Conservation (phyloP, 1,140 invertebrate species). For the Euwallacea fornicatus region DNA sequence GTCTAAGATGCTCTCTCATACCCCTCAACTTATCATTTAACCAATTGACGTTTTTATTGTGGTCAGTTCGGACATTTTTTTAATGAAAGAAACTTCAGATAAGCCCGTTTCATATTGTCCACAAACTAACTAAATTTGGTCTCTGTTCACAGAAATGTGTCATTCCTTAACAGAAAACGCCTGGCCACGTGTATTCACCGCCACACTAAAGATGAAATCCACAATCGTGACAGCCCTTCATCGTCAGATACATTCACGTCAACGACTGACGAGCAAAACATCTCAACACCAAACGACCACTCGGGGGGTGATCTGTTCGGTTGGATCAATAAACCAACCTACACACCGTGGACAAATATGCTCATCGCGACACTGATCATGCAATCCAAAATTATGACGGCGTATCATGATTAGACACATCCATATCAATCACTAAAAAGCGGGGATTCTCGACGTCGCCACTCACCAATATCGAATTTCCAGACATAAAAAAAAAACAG, state of each 20-base stretch:
- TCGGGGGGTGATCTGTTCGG: too few relatives aligned
- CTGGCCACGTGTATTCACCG: too few relatives aligned
- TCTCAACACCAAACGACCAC: not conserved
- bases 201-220: too few relatives aligned
- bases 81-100: not conserved
- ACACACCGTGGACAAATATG: not conserved
- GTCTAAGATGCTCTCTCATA: not conserved
- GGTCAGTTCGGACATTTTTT: not conserved
- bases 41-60: not conserved
- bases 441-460: not conserved
- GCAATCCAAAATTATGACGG: not conserved
- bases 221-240: too few relatives aligned
- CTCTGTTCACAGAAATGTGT: not conserved
- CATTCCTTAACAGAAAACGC: not conserved
- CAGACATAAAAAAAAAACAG: too few relatives aligned
- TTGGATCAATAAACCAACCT: not conserved
- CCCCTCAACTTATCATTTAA: not conserved
- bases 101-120: not conserved
- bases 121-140: not conserved
- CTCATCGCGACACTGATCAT: not conserved
- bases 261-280: not conserved
- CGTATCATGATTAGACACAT: not conserved
- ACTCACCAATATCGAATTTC: not conserved
- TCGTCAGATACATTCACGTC: too few relatives aligned
- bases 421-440: not conserved